Evolutionary conservation across 1,140 invertebrate species (phyloP).

Genomic region (Panagrolaimus sp.): DNA sequence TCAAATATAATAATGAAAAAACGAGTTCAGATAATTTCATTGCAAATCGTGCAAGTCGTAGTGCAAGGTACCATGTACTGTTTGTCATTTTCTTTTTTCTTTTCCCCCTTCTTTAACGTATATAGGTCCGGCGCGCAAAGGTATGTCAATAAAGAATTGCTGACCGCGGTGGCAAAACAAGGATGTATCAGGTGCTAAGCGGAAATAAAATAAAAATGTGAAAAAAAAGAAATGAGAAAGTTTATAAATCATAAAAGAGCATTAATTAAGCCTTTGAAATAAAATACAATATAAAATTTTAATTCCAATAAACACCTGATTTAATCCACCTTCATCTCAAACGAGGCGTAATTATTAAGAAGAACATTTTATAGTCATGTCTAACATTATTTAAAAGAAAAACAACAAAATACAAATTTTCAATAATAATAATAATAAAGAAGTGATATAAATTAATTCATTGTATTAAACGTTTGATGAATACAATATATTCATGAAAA

Average conservation of each 20-base stretch:
- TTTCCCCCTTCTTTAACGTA: background rate
- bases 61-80: background rate
- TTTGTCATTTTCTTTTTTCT: background rate
- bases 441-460: too few relatives aligned
- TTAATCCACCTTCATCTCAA: background rate
- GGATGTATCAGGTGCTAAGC: too few relatives aligned
- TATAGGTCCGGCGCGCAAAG: constrained; percentile 1
- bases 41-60: background rate
- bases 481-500: too few relatives aligned
- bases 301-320: background rate
- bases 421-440: too few relatives aligned
- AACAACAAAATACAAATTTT: too few relatives aligned
- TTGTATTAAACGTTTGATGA: too few relatives aligned
- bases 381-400: too few relatives aligned
- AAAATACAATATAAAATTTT: background rate
- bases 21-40: background rate
- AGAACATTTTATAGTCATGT: too few relatives aligned
- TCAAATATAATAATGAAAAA: background rate
- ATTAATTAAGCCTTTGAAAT: background rate
- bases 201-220: background rate
- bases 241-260: constrained; percentile 1
- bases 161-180: background rate
- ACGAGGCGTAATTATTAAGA: too few relatives aligned
- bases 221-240: background rate
- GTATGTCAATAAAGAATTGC: constrained; percentile 6